Evolutionary conservation across 1,140 invertebrate species (phyloP), one percentile per base, ranked within the genome.

Genomic region (Polypedilum pembai): DNA sequence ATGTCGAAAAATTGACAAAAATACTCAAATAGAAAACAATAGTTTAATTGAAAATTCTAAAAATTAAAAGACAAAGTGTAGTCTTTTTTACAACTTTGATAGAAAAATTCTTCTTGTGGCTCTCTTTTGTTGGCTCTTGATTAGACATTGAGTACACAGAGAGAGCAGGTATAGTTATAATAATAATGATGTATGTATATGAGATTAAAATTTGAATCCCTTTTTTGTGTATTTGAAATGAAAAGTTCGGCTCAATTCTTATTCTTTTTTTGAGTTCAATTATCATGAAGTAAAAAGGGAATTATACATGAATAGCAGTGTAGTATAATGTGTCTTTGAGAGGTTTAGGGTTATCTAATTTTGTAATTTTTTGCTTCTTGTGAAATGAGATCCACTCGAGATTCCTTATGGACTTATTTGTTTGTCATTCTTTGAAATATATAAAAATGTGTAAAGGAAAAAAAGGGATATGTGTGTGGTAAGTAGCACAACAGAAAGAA

Each of bases 291-390:
- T n/a, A 56, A 56, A 56, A n/a, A 56, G 12, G 45, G 12, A 56
- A 12, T n/a, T n/a, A 45, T 15, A 45, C 41, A 10, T 56, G 45
- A 56, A 33, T 33, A 33, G 24, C 1, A 33, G 5, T 33, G 45
- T 56, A 56, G 45, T 3, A 56, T 12, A 56, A 5, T 33, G 5
- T 33, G 24, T 33, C 5, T 33, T 33, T 69, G 65, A 20, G 10
- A 69, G 65, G 65, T 18, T 69, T 69, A 69, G 65, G 65, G 65
- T 69, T 69, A 21, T 69, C 65, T 69, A 18, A 69, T 69, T 33
- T 33, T 18, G 65, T 69, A 69, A 69, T 69, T 18, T 69, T 18
- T 18, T 20, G 20, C 20, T 21, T n/a, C 17, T 20, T 18, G 15
- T 18, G 8, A 69, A 18, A 69, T 18, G 18, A 5, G 20, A 69